Evolutionary conservation across 2,113 vertebrate genomes (phyloP).

Genomic region (Hypanus sabinus): DNA sequence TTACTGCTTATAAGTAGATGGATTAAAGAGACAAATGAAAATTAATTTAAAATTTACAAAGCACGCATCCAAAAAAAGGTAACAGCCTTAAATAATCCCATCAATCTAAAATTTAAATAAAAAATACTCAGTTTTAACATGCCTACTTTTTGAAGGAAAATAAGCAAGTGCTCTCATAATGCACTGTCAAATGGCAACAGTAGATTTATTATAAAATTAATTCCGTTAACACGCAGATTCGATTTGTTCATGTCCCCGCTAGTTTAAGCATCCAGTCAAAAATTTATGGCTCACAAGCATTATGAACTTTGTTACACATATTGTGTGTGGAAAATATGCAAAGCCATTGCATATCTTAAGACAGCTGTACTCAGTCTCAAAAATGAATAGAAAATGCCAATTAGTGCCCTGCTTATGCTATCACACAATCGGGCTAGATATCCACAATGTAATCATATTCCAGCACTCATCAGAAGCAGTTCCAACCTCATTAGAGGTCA

Average conservation of each 20-base stretch:
- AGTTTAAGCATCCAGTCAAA: neutral
- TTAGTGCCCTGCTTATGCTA: neutral
- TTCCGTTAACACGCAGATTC: neutral
- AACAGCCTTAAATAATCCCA: neutral
- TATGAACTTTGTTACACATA: slow-evolving; percentile 2
- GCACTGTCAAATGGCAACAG: neutral
- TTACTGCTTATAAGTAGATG: neutral
- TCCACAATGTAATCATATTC: slow-evolving; percentile 22
- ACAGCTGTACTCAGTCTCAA: neutral
- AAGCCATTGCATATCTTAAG: neutral
- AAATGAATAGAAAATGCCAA: neutral
- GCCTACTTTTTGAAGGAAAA: neutral
- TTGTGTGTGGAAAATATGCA: slow-evolving; percentile 20
- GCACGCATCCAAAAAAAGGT: neutral
- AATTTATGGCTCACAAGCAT: slow-evolving; percentile 20
- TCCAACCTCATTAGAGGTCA: slow-evolving; percentile 14
- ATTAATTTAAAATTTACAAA: neutral
- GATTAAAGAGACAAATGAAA: neutral
- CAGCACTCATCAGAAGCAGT: slow-evolving; percentile 29
- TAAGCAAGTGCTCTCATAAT: neutral
- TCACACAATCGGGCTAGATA: slow-evolving; percentile 29
- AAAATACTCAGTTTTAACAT: neutral
- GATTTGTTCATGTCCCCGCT: neutral
- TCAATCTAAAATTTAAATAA: neutral
- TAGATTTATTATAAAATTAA: slow-evolving; percentile 3